Evolutionary conservation across 2,888 invertebrate genomes (phyloP), one percentile per base, ranked within the genome.

Genomic region (Cephus rjabovi): DNA sequence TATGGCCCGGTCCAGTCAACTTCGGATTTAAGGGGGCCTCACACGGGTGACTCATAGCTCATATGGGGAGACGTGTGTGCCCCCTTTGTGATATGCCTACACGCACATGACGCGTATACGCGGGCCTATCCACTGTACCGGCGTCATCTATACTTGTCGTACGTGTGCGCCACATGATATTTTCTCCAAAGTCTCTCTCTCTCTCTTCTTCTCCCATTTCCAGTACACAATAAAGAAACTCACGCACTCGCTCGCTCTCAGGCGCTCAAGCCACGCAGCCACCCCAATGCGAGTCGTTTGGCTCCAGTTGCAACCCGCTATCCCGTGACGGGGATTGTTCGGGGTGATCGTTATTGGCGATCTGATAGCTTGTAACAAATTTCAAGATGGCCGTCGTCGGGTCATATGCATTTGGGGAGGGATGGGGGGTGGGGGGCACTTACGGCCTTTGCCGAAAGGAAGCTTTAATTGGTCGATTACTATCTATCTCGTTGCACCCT

Each of bases 21-120:
- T 80, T 81, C 77, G 78, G 82, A 83, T 81, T 84, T 82, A 80
- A 80, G 81, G 84, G 86, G 84, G 85, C 82, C 80, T 77, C 83
- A 33, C 80, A 82, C 77, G 84, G 81, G 86, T 89, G 89, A 89
- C 86, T 88, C 89, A 89, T 86, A 85, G 86, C 82, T 86, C 85
- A 86, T 83, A 84, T 82, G 79, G 86, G 85, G 85, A 86, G 86
- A 87, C 85, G 84, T 84, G 86, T 75, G 80, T 83, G 83, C 83
- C 83, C 70, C 86, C 84, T 86, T 84, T 87, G 84, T 84, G 81
- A 82, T 81, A 80, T 85, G 83, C 85, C 83, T 83, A 83, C 83
- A 30, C 4, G 80, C 83, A 77, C 81, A 80, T 79, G 81, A 79
- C 76, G 35, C 78, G 78, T 74, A 74, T 74, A 74, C 73, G 73